Percentiles rank a stretch among this genome's conserved stretches.
phyloP scores from a whole-genome alignment of 2,797 vertebrate species.

The Arnoldichthys spilopterus region DNA sequence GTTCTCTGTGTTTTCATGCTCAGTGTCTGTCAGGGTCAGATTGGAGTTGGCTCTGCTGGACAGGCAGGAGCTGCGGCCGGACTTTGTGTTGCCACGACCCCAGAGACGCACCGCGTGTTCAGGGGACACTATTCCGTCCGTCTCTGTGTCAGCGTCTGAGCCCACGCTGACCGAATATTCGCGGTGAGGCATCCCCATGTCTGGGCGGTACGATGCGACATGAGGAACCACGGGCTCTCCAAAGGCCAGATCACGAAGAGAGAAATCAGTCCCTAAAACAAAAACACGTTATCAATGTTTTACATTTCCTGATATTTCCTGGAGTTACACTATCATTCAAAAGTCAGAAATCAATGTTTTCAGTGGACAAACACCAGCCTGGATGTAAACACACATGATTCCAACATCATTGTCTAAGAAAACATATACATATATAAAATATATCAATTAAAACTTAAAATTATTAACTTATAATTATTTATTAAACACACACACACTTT shows the following conservation, averaged over 20 bases:
- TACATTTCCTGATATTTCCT: not conserved
- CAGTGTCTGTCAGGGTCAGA: constrained; percentile 96
- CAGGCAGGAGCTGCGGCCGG: constrained; percentile 94
- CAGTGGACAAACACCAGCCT: not conserved
- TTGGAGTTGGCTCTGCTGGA: constrained; percentile 98
- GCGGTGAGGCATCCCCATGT: constrained; percentile 88
- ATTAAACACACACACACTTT: too few relatives aligned
- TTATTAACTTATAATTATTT: too few relatives aligned
- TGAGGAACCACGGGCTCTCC: constrained; percentile 87
- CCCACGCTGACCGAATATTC: constrained; percentile 91
- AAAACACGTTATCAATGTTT: not conserved
- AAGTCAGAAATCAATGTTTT: not conserved
- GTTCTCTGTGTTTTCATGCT: constrained; percentile 95
- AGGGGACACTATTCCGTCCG: constrained; percentile 89
- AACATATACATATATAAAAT: too few relatives aligned
- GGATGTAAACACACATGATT: too few relatives aligned
- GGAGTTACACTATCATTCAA: not conserved
- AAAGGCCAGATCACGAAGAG: constrained; percentile 90
- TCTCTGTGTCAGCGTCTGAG: constrained; percentile 92
- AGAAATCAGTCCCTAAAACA: constrained; percentile 87
- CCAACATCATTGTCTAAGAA: too few relatives aligned
- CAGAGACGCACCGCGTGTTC: constrained; percentile 92
- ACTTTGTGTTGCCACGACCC: constrained; percentile 90
- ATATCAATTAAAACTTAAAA: too few relatives aligned
- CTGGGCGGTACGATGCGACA: constrained; percentile 86